A percentile compares a stretch with the other conserved stretches of the same genome.
Conservation (phyloP, 1,140 invertebrate genomes). For the Aphis gossypii region DNA sequence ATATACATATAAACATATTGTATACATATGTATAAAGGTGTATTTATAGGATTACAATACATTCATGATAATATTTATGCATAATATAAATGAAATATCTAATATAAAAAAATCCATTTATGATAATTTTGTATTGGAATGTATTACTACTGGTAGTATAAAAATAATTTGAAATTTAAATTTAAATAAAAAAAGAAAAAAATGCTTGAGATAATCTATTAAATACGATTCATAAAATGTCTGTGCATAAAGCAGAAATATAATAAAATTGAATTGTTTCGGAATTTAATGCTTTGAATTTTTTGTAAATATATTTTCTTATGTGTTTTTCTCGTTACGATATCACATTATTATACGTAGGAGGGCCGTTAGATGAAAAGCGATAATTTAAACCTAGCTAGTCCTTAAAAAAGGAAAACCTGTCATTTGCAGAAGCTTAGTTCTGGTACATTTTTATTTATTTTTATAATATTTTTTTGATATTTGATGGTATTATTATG, state of each 20-base stretch:
- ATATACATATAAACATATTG: not conserved
- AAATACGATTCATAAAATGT: slow-evolving; percentile 1
- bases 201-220: not conserved
- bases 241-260: not conserved
- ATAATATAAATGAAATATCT: not conserved
- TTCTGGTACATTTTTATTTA: not conserved
- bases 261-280: slow-evolving; percentile 5
- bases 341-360: not conserved
- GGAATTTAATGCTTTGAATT: not conserved
- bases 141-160: not conserved
- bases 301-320: not conserved
- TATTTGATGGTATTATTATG: not conserved
- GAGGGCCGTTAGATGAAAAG: not conserved
- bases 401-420: not conserved
- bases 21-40: not conserved
- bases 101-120: not conserved
- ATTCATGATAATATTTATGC: not conserved
- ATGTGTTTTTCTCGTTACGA: not conserved
- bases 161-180: slow-evolving; percentile 11
- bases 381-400: not conserved
- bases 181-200: not conserved
- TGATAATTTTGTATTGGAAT: not conserved
- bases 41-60: not conserved
- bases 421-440: not conserved
- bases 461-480: not conserved